Evolutionary conservation across 2,888 invertebrate genomes (phyloP).

Genomic region (Ophraella communa): DNA sequence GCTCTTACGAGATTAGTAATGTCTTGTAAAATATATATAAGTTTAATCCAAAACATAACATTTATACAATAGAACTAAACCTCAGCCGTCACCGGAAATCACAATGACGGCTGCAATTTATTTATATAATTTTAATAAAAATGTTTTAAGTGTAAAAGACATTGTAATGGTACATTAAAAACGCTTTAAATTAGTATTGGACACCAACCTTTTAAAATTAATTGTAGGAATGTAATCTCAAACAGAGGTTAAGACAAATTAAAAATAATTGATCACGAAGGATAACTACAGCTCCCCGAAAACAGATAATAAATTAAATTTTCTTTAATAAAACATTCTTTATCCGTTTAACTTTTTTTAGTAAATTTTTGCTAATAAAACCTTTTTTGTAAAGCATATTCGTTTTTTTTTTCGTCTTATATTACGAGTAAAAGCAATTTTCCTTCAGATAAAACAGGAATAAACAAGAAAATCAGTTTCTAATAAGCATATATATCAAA

Average conservation of each 20-base stretch:
- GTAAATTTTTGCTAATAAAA: too few species aligned
- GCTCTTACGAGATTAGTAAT: conserved; percentile 17
- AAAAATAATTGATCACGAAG: too few species aligned
- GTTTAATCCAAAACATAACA: conserved; percentile 7
- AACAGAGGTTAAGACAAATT: too few species aligned
- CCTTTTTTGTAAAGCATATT: too few species aligned
- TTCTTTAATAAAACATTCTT: too few species aligned
- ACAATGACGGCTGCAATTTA: not conserved
- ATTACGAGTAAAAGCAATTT: not conserved
- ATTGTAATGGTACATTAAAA: too few species aligned
- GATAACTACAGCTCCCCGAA: too few species aligned
- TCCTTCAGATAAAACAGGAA: not conserved
- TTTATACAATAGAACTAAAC: conserved; percentile 4
- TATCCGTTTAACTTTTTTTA: too few species aligned
- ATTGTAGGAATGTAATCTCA: too few species aligned
- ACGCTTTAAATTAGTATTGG: too few species aligned
- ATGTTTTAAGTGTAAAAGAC: not conserved
- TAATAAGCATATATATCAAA: conserved; percentile 54
- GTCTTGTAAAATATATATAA: conserved; percentile 15
- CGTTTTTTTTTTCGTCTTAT: too few species aligned
- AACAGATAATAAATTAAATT: too few species aligned
- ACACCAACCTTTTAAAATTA: not conserved
- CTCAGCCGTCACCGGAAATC: conserved; percentile 1
- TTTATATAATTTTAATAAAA: not conserved
- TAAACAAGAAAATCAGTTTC: not conserved